These are phyloP conservation scores for Chloropsis hardwickii DNA, from an alignment of 2,113 vertebrate genomes.

Conservation along the genomic window DNA sequence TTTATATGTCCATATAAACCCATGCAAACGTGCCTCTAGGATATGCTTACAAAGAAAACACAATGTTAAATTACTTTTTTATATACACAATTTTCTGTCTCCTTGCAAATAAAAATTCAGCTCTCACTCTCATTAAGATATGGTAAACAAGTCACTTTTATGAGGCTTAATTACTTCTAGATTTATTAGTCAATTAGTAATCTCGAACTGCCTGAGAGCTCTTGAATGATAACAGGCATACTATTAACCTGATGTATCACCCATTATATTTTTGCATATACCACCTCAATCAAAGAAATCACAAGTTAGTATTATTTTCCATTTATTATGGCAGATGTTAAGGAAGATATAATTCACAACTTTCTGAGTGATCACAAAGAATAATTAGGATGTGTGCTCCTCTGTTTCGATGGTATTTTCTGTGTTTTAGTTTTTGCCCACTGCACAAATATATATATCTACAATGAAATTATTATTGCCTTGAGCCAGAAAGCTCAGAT, in stretches of 20 bases:
- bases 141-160: background rate
- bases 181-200: background rate
- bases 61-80: background rate
- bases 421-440: background rate
- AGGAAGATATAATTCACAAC: background rate
- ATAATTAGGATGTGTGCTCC: background rate
- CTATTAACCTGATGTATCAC: background rate
- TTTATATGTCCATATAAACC: background rate
- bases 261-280: background rate
- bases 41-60: background rate
- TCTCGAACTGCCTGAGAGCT: background rate
- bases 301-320: background rate
- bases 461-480: background rate
- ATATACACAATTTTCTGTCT: background rate
- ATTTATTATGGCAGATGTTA: background rate
- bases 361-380: background rate
- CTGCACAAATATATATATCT: background rate
- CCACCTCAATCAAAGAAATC: background rate
- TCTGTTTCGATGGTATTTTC: background rate
- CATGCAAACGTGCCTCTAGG: background rate
- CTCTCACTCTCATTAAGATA: background rate
- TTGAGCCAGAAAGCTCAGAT: background rate
- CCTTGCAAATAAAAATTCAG: background rate
- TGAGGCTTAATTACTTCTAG: background rate
- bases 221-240: background rate